Conservation (phyloP, 2,113 vertebrate species). For the Pituophis catenifer region DNA sequence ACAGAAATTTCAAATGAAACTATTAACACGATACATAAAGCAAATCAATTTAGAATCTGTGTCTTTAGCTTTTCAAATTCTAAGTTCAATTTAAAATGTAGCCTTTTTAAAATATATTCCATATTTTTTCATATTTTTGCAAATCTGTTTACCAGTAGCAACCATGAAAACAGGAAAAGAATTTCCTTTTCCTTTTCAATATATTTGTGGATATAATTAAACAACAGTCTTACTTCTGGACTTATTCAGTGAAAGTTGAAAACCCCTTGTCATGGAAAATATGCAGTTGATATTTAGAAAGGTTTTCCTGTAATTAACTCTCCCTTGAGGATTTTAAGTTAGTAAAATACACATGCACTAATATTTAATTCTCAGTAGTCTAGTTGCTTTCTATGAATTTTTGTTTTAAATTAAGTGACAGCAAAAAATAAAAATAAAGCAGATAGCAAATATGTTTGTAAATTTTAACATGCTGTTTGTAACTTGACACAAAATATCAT, state of each 20-base stretch:
- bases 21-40: slow-evolving; percentile 42
- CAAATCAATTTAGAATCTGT: slow-evolving; percentile 26
- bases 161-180: slow-evolving; percentile 19
- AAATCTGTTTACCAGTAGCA: slow-evolving; percentile 32
- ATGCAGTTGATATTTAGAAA: slow-evolving; percentile 98
- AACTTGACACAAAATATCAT: slow-evolving; percentile 31
- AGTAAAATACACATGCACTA: slow-evolving; percentile 97
- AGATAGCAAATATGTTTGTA: slow-evolving; percentile 58
- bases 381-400: slow-evolving; percentile 58
- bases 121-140: slow-evolving; percentile 22
- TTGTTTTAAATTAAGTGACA: slow-evolving; percentile 59
- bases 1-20: slow-evolving; percentile 45
- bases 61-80: slow-evolving; percentile 25
- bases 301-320: slow-evolving; percentile 99
- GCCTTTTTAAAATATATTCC: slow-evolving; percentile 16
- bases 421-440: slow-evolving; percentile 45
- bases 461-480: slow-evolving; percentile 38
- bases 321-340: slow-evolving; percentile 98
- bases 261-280: slow-evolving; percentile 91
- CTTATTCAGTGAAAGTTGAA: slow-evolving; percentile 77
- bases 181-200: slow-evolving; percentile 19
- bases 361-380: slow-evolving; percentile 70
- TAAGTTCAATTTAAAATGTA: slow-evolving; percentile 22
- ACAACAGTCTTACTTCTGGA: slow-evolving; percentile 70
- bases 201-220: slow-evolving; percentile 65